phyloP scores from a whole-genome alignment of 53 echinoderm and acorn worm species.

The Luidia sarsii region DNA sequence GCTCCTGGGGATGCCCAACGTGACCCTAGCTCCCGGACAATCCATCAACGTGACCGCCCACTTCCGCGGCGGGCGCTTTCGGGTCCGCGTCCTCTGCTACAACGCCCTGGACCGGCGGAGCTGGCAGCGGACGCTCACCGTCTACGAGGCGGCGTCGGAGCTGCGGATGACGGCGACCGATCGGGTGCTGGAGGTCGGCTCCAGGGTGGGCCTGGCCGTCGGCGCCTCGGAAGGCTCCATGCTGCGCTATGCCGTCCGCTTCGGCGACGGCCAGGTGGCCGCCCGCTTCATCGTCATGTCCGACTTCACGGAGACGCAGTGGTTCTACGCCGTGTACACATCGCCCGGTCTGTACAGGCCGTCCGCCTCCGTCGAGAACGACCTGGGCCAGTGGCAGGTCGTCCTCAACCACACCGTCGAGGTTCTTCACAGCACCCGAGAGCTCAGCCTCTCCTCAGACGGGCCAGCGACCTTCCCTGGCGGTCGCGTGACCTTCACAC shows the following conservation, averaged over 20 bases:
- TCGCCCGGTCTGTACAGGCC: conserved; percentile 2
- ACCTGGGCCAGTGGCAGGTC: not conserved
- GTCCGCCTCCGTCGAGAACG: conserved; percentile 5
- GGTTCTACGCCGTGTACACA: not conserved
- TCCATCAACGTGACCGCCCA: not conserved
- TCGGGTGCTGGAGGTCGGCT: conserved; percentile 11
- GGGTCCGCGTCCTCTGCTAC: not conserved
- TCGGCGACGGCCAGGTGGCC: conserved; percentile 24
- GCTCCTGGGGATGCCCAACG: not conserved
- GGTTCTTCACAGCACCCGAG: conserved; percentile 18
- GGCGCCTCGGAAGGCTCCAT: conserved; percentile 27
- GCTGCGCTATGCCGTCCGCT: conserved; percentile 13
- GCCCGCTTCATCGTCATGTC: conserved; percentile 10
- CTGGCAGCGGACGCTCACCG: not conserved
- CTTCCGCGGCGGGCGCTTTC: conserved; percentile 31
- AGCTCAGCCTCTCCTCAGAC: conserved; percentile 8
- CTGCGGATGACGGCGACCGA: not conserved
- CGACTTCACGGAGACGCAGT: conserved; percentile 10
- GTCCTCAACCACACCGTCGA: not conserved
- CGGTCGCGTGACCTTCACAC: conserved; percentile 25
- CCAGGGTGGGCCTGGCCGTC: conserved; percentile 12
- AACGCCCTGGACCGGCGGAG: conserved; percentile 16
- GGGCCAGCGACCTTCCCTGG: conserved; percentile 6
- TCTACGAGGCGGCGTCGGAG: not conserved
- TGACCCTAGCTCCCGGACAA: not conserved